Evolutionary conservation across 2,113 vertebrate genomes (phyloP).

Genomic region (Pseudorectes ferrugineus): DNA sequence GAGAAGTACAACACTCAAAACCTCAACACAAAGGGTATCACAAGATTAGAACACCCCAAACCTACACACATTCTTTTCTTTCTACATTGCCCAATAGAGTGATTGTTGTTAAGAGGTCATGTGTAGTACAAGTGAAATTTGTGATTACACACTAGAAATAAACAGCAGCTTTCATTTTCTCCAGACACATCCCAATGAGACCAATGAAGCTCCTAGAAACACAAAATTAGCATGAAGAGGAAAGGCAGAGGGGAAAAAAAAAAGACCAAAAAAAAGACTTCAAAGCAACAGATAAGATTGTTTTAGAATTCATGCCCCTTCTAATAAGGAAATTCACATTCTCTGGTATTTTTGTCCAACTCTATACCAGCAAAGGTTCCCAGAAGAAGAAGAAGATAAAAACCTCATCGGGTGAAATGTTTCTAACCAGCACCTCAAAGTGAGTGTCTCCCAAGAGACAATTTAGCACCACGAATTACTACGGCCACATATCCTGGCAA

Average conservation of each 20-base stretch:
- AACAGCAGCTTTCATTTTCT: background rate
- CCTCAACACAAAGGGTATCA: background rate
- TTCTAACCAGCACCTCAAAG: background rate
- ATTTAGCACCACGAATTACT: background rate
- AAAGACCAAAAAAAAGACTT: rapidly evolving
- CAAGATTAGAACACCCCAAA: background rate
- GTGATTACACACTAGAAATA: background rate
- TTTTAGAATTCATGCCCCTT: background rate
- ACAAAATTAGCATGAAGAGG: background rate
- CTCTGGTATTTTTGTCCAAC: background rate
- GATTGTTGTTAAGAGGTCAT: background rate
- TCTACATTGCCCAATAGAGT: background rate
- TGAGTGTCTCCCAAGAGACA: background rate
- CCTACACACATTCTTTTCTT: background rate
- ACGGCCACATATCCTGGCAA: background rate
- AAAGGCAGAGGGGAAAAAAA: rapidly evolving
- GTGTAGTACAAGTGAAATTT: background rate
- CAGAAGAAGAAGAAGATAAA: background rate
- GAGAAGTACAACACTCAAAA: background rate
- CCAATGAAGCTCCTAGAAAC: rapidly evolving
- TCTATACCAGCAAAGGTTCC: background rate
- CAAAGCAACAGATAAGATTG: background rate
- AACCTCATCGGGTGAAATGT: background rate
- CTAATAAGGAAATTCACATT: background rate
- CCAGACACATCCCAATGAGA: background rate